Evolutionary conservation across 2,888 invertebrate genomes (phyloP).

Genomic region (Cheilosia scutellata): DNA sequence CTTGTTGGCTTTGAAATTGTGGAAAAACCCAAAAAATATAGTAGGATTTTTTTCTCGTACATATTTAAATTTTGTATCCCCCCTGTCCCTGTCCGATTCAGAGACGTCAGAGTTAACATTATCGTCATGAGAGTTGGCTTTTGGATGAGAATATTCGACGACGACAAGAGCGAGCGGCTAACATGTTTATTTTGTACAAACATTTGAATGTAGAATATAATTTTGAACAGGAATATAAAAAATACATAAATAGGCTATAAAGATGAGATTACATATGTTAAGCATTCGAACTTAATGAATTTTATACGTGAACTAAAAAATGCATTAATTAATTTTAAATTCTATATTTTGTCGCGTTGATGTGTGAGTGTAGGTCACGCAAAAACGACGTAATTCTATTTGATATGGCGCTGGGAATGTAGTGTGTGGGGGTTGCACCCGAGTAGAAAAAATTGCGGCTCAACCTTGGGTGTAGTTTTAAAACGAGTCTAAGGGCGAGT

Average conservation of each 20-base stretch:
- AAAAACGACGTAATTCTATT: background rate
- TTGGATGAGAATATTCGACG: conserved; percentile 12
- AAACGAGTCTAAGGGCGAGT: too few species aligned
- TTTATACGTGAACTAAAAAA: conserved; percentile 38
- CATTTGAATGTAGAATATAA: conserved; percentile 7
- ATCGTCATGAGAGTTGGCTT: conserved; percentile 33
- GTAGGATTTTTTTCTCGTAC: conserved; percentile 27
- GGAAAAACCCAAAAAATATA: conserved; percentile 70
- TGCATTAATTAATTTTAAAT: conserved; percentile 32
- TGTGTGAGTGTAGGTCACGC: background rate
- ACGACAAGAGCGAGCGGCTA: conserved; percentile 6
- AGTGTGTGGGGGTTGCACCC: too few species aligned
- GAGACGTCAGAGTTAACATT: conserved; percentile 14
- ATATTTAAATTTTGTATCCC: conserved; percentile 57
- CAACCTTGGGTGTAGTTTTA: too few species aligned
- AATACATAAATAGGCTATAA: conserved; percentile 35
- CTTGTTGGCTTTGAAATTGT: conserved; percentile 72
- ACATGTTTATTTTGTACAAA: conserved; percentile 35
- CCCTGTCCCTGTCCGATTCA: background rate
- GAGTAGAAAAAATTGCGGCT: too few species aligned
- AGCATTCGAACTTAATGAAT: conserved; percentile 45
- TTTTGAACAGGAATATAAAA: conserved; percentile 2
- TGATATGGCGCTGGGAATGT: too few species aligned
- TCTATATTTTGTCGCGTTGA: background rate
- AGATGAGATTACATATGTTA: conserved; percentile 46